Base-by-base conservation (phyloP, 2,888 invertebrate genomes). In the Eulithis prunata region DNA sequence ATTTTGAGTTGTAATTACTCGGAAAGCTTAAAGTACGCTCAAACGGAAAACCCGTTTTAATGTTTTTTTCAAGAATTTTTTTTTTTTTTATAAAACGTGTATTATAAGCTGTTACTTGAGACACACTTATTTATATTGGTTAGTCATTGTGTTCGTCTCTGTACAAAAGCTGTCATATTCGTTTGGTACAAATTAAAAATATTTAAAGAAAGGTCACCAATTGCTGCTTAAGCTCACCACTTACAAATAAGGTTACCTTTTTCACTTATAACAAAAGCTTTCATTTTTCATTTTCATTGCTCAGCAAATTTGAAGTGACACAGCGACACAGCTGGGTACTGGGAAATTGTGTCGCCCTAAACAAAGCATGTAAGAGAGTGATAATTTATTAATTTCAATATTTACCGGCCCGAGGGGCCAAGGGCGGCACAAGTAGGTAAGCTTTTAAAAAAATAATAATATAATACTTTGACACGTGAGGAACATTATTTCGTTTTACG, bases 1-100 rank as follows among this genome's bases (percentile, higher is more conserved):
- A 66, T 75, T 74, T 71, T 71, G 66, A 75, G 75, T 76, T 69
- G 71, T 74, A 67, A 73, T 66, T 69, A 68, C 63, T 60, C 62
- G 54, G 41, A 59, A 28, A 13, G 55, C 56, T 45, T 56, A 43
- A 21, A 49, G 53, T 36, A 13, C 8, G 36, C n/a, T n/a, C 49
- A 13, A 8, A 6, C 36, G 5, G 32, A 21, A 32, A 32, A 28
- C 12, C 52, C 7, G 4, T 32, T 32, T 52, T 0, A 51, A 28
- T 12, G 7, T 21, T 51, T 28, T 28, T 32, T 11, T 46, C 28
- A 13, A 38, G 11, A n/a, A 41, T 11, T 38, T 2, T 2, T 38
- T 7, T 38, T 38, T 7, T 38, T 21, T 21, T 21, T 21, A 21
- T 21, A 21, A 21, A 21, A 21, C 21, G 2, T 21, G 2, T 1